phyloP scores from a whole-genome alignment of 2,797 vertebrate genomes.

The Lagodon rhomboides region DNA sequence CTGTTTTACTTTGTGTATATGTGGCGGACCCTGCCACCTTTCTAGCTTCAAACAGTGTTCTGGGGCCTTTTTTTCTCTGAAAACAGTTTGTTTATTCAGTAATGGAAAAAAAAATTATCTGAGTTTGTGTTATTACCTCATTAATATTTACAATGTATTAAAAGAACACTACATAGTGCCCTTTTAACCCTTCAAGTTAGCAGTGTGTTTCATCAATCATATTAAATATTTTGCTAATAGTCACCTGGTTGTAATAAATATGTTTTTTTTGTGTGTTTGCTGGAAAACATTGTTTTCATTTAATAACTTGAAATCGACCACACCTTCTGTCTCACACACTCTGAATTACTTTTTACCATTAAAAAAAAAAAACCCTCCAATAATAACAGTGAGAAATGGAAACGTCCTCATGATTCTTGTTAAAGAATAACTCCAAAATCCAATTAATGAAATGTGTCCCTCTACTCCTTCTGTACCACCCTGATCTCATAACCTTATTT shows the following conservation, averaged over 20 bases:
- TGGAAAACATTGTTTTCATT: conserved; percentile 54
- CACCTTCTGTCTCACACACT: conserved; percentile 45
- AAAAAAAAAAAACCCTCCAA: conserved; percentile 34
- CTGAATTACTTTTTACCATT: conserved; percentile 42
- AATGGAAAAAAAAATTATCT: no score
- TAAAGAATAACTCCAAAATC: conserved; percentile 69
- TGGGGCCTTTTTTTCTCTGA: no score
- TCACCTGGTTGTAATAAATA: conserved; percentile 6
- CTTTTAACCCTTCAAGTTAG: conserved; percentile 32
- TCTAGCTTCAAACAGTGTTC: no score
- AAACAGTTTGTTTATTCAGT: no score
- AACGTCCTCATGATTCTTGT: conserved; percentile 52
- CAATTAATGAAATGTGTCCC: conserved; percentile 70
- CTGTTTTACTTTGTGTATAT: no score
- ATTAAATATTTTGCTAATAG: conserved; percentile 29
- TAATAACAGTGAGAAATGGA: conserved; percentile 35
- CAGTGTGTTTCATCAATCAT: conserved; percentile 24
- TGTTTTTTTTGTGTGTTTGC: conserved; percentile 9
- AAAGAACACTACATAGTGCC: no score
- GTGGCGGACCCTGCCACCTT: no score
- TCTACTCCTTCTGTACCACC: conserved; percentile 57
- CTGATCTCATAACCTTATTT: conserved; percentile 77
- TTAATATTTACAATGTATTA: no score
- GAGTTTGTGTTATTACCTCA: no score
- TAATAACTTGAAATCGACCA: conserved; percentile 61